These are phyloP conservation scores for Caenorhabditis sulstoni DNA, from an alignment of 2,888 invertebrate species.

Conservation along the genomic window DNA sequence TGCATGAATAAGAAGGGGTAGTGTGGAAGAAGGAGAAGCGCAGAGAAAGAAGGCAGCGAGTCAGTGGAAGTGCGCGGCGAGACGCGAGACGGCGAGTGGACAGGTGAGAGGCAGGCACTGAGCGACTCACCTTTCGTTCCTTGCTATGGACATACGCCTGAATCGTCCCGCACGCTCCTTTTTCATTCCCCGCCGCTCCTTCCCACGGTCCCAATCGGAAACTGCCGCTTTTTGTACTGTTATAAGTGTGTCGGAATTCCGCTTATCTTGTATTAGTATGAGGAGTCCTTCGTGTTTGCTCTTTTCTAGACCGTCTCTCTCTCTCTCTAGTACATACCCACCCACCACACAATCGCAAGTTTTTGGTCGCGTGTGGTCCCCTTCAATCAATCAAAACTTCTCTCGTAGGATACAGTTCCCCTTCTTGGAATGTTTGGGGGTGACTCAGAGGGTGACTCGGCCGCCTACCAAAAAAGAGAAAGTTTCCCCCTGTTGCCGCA, in stretches of 20 bases:
- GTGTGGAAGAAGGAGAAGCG: conserved; percentile 28
- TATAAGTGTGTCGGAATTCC: conserved; percentile 9
- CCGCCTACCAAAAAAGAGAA: background rate
- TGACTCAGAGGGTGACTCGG: conserved; percentile 7
- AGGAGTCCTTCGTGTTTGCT: conserved; percentile 34
- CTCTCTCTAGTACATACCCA: conserved; percentile 18
- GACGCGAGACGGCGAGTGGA: conserved; percentile 29
- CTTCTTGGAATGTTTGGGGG: background rate
- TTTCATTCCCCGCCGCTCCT: conserved; percentile 39
- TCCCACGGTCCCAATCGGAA: background rate
- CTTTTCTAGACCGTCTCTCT: conserved; percentile 37
- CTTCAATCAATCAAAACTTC: background rate
- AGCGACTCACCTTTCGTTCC: conserved; percentile 51
- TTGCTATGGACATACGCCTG: conserved; percentile 46
- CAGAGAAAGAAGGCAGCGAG: conserved; percentile 19
- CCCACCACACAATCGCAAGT: conserved; percentile 4
- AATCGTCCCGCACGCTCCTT: conserved; percentile 42
- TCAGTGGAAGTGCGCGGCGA: conserved; percentile 29
- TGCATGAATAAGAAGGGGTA: conserved; percentile 37
- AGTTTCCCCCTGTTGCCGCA: background rate
- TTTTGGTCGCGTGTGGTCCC: conserved; percentile 36
- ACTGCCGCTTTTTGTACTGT: conserved; percentile 6
- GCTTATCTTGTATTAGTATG: conserved; percentile 29
- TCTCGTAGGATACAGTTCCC: background rate
- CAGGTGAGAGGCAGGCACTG: conserved; percentile 49